These are phyloP conservation scores for Megalurothrips usitatus DNA, from an alignment of 2,888 invertebrate species.

Conservation along the genomic window DNA sequence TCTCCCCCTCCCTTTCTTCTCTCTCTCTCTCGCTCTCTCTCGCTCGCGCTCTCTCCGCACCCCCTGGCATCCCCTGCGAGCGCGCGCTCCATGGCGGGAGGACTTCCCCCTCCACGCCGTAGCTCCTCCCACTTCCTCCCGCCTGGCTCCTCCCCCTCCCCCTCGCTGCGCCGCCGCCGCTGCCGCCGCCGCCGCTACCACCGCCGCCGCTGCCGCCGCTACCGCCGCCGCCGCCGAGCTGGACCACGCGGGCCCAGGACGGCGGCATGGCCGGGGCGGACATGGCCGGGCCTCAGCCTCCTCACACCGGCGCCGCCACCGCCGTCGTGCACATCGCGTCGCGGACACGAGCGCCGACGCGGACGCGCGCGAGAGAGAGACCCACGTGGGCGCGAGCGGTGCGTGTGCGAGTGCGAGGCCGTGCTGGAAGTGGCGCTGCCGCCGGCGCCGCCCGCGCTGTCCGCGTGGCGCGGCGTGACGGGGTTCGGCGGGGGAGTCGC, in stretches of 20 bases:
- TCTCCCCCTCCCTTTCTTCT: too few species aligned
- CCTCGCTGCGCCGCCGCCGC: background rate
- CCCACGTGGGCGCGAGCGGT: background rate
- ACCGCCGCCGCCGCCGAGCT: too few species aligned
- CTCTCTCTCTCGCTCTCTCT: too few species aligned
- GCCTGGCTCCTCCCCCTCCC: background rate
- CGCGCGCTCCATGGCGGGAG: background rate
- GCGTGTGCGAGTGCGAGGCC: background rate
- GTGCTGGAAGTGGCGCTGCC: background rate
- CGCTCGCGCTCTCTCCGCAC: too few species aligned
- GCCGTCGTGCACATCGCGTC: background rate
- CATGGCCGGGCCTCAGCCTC: too few species aligned
- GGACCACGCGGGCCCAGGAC: too few species aligned
- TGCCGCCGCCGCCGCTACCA: background rate
- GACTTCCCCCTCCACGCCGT: background rate
- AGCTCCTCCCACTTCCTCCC: conserved; percentile 12
- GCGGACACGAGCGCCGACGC: background rate
- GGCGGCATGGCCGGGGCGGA: too few species aligned
- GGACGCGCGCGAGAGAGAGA: background rate
- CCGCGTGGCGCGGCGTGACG: background rate
- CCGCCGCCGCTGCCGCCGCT: background rate
- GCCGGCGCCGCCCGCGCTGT: background rate
- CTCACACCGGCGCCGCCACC: too few species aligned
- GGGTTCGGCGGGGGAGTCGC: background rate
- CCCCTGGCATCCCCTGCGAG: background rate